Percentiles rank a stretch among this genome's conserved stretches.
Evolutionary conservation across 2,797 vertebrate species (phyloP).

Genomic region (Austrolebias charrua): DNA sequence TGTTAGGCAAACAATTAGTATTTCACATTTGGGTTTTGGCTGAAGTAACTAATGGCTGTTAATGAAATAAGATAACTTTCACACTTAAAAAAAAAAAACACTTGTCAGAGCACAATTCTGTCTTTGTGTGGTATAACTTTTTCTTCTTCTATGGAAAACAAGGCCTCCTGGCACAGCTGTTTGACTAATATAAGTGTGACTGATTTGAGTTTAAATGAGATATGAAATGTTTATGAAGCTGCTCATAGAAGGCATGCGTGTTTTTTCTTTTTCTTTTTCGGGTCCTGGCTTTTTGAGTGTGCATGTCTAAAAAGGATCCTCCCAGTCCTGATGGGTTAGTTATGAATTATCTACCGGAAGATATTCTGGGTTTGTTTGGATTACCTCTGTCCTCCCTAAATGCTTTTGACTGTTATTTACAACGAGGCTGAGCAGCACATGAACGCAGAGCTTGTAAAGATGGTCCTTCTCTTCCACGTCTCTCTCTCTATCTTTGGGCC

Average conservation of each 20-base stretch:
- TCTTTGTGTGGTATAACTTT: background rate
- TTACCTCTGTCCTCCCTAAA: slow-evolving; percentile 64
- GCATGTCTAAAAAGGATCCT: slow-evolving; percentile 20
- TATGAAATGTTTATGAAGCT: slow-evolving; percentile 43
- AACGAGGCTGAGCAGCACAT: slow-evolving; percentile 19
- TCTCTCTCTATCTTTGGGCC: slow-evolving; percentile 7
- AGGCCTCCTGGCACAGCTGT: slow-evolving; percentile 3
- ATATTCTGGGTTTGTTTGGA: slow-evolving; percentile 58
- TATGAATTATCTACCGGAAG: slow-evolving; percentile 50
- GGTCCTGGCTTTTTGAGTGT: slow-evolving; percentile 28
- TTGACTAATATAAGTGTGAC: slow-evolving; percentile 45
- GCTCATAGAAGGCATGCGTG: slow-evolving; percentile 4
- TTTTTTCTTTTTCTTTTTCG: background rate
- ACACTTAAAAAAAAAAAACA: slow-evolving; percentile 1
- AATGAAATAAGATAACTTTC: slow-evolving; percentile 4
- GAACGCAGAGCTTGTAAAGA: slow-evolving; percentile 16
- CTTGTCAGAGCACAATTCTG: background rate
- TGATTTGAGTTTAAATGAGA: slow-evolving; percentile 32
- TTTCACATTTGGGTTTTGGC: slow-evolving; percentile 1
- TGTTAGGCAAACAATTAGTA: slow-evolving; percentile 29
- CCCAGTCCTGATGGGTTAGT: slow-evolving; percentile 28
- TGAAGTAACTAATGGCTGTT: background rate
- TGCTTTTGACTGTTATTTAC: slow-evolving; percentile 56
- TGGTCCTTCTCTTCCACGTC: background rate
- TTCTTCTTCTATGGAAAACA: too few species aligned